Base-by-base conservation (phyloP, 2,113 vertebrate species). In the Pyxicephalus adspersus region DNA sequence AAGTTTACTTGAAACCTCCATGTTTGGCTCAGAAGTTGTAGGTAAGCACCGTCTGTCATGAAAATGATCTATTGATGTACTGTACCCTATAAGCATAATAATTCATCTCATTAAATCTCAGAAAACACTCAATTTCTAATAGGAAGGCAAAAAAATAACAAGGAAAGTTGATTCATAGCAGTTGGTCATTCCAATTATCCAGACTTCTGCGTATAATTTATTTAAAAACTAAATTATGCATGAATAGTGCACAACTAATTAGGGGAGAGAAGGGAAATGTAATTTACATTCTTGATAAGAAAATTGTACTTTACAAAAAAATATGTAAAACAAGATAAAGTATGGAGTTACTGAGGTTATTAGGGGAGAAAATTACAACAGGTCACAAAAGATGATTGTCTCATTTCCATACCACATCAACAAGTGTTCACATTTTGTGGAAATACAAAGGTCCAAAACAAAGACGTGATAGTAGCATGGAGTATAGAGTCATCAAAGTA, bases 281-380 rank as follows among this genome's bases (percentile, higher is more conserved):
- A 58, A 79, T 79, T 79, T 79, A 66, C 77, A 79, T 79, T 70
- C 54, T 70, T 79, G 77, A 79, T 79, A 79, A 79, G 65, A 79
- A 79, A 79, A 70, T 66, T 67, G 63, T 57, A 29, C 64, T 77
- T 77, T 64, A 63, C 57, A 60, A 64, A 64, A 76, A 77, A 54
- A 77, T 74, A 74, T 74, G 71, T 77, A 50, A 58, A 79, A 68
- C 77, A 77, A 55, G 50, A 77, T 66, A 63, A 57, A 66, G 64
- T 66, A 7, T 29, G 29, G 2, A 45, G 64, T 67, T 58, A 57
- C 28, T 78, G 22, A 19, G 29, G 45, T 67, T 55, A 50, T 79
- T 79, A 60, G 34, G 57, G 26, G 52, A 55, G 64, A 67, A 66
- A 67, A 66, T 66, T 57, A 52, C 16, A 52, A 31, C 45, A 20